Percentiles rank a stretch among this genome's conserved stretches.
Conservation (phyloP, 2,888 invertebrate genomes). For the Thysanoteuthis rhombus region DNA sequence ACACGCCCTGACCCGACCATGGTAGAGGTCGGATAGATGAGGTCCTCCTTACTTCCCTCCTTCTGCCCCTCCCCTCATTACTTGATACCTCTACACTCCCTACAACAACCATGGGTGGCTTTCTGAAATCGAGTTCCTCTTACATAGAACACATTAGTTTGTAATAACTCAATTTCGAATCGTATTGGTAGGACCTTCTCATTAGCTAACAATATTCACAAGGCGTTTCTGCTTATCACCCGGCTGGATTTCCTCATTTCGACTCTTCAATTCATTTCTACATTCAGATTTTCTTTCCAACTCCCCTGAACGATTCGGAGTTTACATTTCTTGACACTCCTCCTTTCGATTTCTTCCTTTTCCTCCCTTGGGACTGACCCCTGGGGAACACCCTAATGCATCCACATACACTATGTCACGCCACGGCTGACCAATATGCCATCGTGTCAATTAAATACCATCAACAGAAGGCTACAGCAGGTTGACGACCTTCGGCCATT, state of each 20-base stretch:
- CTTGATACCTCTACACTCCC: neutral
- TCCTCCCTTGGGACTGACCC: neutral
- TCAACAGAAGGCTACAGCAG: neutral
- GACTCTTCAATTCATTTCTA: neutral
- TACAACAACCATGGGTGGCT: neutral
- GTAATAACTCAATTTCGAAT: neutral
- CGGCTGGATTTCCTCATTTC: neutral
- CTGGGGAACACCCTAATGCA: neutral
- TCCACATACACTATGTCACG: neutral
- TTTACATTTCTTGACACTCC: too few species aligned
- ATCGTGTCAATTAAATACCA: neutral
- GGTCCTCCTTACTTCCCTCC: neutral
- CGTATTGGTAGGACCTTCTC: neutral
- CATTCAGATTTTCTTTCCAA: too few species aligned
- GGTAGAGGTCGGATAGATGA: too few species aligned
- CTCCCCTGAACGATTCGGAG: too few species aligned
- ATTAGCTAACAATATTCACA: neutral
- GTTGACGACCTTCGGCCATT: neutral
- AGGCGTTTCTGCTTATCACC: neutral
- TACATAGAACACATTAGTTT: neutral
- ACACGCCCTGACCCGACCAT: neutral
- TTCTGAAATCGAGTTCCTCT: neutral
- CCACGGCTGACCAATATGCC: constrained; percentile 12
- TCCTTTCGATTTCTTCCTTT: neutral
- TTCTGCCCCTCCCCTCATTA: neutral